Conservation (phyloP, 1,140 invertebrate genomes). For the Galendromus occidentalis region DNA sequence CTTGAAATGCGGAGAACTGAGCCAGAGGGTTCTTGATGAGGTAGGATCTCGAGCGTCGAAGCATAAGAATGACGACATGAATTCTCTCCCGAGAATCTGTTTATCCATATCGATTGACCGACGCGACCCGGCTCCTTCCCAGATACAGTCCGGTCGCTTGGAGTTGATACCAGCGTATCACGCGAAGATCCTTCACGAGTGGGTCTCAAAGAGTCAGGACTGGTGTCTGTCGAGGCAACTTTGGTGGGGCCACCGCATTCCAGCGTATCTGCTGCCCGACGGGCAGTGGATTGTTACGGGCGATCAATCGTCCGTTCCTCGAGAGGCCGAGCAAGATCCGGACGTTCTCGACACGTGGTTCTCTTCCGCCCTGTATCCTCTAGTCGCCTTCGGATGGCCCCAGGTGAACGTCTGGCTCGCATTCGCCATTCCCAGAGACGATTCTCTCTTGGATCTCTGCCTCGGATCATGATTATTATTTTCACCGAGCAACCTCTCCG, state of each 20-base stretch:
- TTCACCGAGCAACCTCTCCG: not conserved
- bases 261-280: conserved; percentile 61
- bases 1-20: conserved; percentile 21
- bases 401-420: conserved; percentile 38
- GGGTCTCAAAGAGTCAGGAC: conserved; percentile 32
- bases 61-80: too few species aligned
- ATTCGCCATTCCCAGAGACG: too few species aligned
- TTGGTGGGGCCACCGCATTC: conserved; percentile 99
- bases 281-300: not conserved
- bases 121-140: too few species aligned
- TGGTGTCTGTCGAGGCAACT: conserved; percentile 97
- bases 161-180: not conserved
- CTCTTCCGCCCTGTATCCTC: conserved; percentile 88
- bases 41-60: too few species aligned
- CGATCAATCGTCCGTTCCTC: conserved; percentile 59
- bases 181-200: not conserved
- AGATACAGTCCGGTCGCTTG: not conserved
- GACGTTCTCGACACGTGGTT: conserved; percentile 99
- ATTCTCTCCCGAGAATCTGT: too few species aligned
- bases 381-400: conserved; percentile 94
- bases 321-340: conserved; percentile 62
- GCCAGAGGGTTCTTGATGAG: not conserved
- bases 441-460: not conserved
- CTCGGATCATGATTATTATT: not conserved
- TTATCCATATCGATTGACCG: too few species aligned